A percentile compares a stretch with the other conserved stretches of the same genome.
phyloP scores from a whole-genome alignment of 2,113 vertebrate genomes.

The Carollia perspicillata region DNA sequence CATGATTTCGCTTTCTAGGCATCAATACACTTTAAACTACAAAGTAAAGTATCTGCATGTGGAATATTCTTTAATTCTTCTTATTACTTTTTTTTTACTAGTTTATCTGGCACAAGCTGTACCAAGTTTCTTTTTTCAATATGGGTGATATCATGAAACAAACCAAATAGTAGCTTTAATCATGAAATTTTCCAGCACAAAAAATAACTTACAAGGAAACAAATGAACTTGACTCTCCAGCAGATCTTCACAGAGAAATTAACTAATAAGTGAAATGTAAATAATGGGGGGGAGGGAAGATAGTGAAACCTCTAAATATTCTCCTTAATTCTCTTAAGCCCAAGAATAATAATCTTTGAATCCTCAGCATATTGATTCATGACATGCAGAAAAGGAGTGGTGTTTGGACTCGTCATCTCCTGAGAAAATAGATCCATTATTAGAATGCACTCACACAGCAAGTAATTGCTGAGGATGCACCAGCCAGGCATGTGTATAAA shows the following conservation, averaged over 20 bases:
- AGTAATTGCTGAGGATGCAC: conserved; percentile 8
- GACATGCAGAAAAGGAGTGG: background rate
- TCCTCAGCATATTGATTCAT: background rate
- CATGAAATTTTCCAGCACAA: background rate
- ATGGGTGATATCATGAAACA: background rate
- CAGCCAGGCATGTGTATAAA: background rate
- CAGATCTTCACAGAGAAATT: conserved; percentile 5
- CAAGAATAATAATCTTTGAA: conserved; percentile 13
- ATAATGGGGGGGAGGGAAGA: background rate
- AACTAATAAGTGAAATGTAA: background rate
- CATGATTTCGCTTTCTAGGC: background rate
- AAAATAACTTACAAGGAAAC: background rate
- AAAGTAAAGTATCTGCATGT: background rate
- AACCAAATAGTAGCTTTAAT: background rate
- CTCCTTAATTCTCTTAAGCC: background rate
- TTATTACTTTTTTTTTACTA: background rate
- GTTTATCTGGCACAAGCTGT: background rate
- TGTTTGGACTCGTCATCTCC: background rate
- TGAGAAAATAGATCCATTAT: conserved; percentile 3
- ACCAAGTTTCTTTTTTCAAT: background rate
- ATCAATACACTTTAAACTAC: background rate
- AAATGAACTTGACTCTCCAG: background rate
- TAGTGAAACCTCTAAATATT: background rate
- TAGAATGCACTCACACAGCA: background rate
- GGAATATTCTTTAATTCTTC: background rate